Evolutionary conservation across 2,797 vertebrate genomes (phyloP).

Genomic region (Choloepus didactylus): DNA sequence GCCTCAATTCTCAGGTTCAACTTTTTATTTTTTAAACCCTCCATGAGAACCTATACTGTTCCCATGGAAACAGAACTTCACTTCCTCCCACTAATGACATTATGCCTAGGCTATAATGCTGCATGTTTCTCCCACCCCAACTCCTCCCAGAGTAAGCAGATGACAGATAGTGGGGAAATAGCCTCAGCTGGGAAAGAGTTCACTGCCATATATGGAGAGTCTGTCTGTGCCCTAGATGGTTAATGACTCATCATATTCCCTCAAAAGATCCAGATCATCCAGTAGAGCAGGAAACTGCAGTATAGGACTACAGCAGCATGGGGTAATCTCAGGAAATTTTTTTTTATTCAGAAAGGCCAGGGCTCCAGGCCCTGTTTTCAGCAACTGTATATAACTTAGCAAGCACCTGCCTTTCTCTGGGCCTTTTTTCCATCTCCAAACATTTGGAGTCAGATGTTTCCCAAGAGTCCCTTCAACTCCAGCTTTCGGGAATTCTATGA

Average conservation of each 20-base stretch:
- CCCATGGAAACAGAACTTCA: constrained; percentile 26
- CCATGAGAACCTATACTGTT: not conserved
- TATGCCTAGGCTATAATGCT: not conserved
- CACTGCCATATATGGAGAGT: not conserved
- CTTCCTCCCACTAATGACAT: not conserved
- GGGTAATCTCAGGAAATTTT: not conserved
- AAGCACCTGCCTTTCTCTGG: not conserved
- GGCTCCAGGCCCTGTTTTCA: not conserved
- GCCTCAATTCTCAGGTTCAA: constrained; percentile 5
- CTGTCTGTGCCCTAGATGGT: not conserved
- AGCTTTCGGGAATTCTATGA: not conserved
- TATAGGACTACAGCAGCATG: not conserved
- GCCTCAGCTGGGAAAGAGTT: not conserved
- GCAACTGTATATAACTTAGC: not conserved
- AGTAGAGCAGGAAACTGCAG: not conserved
- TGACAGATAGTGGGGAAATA: not conserved
- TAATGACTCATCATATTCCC: not conserved
- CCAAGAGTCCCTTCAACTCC: not conserved
- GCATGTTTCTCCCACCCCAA: not conserved
- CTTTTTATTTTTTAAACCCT: constrained; percentile 3
- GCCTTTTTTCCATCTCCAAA: not conserved
- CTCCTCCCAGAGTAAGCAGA: not conserved
- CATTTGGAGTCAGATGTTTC: not conserved
- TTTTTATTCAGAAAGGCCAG: not conserved
- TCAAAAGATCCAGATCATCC: not conserved